phyloP scores from a whole-genome alignment of 2,797 vertebrate genomes.

The Meriones psammophilus region DNA sequence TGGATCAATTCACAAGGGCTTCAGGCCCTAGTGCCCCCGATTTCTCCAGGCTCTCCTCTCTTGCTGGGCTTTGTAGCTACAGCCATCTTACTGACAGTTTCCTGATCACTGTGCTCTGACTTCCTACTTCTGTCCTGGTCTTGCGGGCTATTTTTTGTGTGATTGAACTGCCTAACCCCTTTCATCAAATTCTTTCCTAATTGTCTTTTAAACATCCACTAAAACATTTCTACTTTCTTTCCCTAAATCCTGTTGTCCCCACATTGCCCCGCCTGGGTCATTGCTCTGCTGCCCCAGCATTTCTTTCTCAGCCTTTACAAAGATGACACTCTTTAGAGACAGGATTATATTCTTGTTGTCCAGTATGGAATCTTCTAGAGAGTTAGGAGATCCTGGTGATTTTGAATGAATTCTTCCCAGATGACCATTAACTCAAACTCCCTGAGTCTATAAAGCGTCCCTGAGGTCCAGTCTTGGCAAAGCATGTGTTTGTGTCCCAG shows the following conservation, averaged over 20 bases:
- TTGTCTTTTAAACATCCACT: constrained; percentile 17
- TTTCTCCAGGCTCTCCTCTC: constrained; percentile 10
- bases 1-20: neutral
- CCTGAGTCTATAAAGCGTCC: neutral
- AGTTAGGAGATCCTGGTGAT: neutral
- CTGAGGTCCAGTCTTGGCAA: neutral
- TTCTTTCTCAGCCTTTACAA: constrained; percentile 1
- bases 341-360: neutral
- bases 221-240: neutral
- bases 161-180: neutral
- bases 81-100: neutral
- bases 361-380: constrained; percentile 5
- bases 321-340: neutral
- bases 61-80: neutral
- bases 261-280: neutral
- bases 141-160: neutral
- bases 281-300: neutral
- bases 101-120: neutral
- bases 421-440: neutral
- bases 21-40: neutral
- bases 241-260: neutral
- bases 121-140: constrained; percentile 15
- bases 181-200: constrained; percentile 30
- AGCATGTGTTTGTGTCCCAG: neutral
- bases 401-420: constrained; percentile 16